Base-by-base conservation (phyloP, 1,140 invertebrate genomes). In the Drosophila prosaltans region DNA sequence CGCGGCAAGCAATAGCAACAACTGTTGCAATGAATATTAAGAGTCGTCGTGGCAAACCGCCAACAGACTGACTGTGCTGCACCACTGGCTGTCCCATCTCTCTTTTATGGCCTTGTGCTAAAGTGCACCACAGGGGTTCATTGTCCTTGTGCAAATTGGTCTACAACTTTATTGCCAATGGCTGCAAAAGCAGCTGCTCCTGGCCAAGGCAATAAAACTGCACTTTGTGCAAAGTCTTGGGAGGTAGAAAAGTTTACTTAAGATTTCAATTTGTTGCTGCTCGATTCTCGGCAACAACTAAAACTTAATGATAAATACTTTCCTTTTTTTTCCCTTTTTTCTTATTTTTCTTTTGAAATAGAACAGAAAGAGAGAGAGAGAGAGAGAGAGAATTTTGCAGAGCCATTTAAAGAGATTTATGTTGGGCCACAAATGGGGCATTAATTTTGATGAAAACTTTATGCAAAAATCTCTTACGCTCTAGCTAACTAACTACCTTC, bases 71-170 rank as follows among this genome's bases (percentile, higher is more conserved):
- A 43, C 65, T 67, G 30, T 62, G 54, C 36, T 67, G 30, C 66
- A 60, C 36, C 59, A 51, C 59, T 43, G 40, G 21, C 24, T 60
- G 9, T 58, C 48, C 54, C 48, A n/a, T 16, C 36, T n/a, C 63
- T 48, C 63, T 48, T 77, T 77, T 79, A 67, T 79, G 36, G 45
- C 45, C 45, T 40, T 69, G 57, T 71, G 80, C 84, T 73, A 83
- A 78, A 86, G 80, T 88, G 85, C 84, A 89, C 84, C 84, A 67
- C 84, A 88, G 84, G 84, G 84, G 84, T 88, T 88, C 84, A 88
- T 89, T 82, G 84, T 90, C 84, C 84, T 88, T 88, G 84, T 89
- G 85, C 84, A 88, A 88, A 88, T 88, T 88, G 84, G 84, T 89
- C 85, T 84, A 67, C 30, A 64, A 80, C 77, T 88, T 88, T 88